A percentile compares a stretch with the other conserved stretches of the same genome.
Conservation (phyloP, 2,113 vertebrate species). For the Chaenocephalus aceratus region DNA sequence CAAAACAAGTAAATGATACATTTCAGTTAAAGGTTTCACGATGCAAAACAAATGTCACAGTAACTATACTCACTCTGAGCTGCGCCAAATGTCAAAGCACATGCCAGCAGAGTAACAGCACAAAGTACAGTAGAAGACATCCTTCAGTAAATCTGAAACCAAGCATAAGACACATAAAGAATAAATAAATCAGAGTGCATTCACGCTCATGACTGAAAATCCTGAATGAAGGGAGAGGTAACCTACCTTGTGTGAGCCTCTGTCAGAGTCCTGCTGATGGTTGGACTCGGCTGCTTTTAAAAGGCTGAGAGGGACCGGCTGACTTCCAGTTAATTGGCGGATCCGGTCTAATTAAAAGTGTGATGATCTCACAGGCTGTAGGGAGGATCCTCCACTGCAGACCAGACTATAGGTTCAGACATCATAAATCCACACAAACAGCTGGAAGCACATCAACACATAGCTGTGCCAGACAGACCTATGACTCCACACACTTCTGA, state of each 20-base stretch:
- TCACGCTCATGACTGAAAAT: background rate
- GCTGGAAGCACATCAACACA: slow-evolving; percentile 75
- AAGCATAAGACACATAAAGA: background rate
- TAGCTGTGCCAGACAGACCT: slow-evolving; percentile 64
- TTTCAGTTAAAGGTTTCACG: background rate
- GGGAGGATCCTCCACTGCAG: slow-evolving; percentile 56
- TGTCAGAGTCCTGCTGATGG: slow-evolving; percentile 16
- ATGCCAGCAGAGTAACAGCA: slow-evolving; percentile 53
- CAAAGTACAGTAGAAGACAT: slow-evolving; percentile 58
- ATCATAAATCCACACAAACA: slow-evolving; percentile 54
- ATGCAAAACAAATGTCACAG: background rate
- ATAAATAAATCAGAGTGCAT: background rate
- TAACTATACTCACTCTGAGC: slow-evolving; percentile 71
- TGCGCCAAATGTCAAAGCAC: slow-evolving; percentile 27
- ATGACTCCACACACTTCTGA: slow-evolving; percentile 59
- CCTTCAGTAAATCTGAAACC: slow-evolving; percentile 36
- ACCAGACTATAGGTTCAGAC: slow-evolving; percentile 62
- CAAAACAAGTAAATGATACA: background rate
- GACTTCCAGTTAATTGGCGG: slow-evolving; percentile 44
- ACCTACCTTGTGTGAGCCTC: slow-evolving; percentile 42
- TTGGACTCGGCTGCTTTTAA: slow-evolving; percentile 57
- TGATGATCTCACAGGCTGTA: slow-evolving; percentile 68
- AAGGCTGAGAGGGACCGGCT: slow-evolving; percentile 14
- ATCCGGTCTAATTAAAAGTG: slow-evolving; percentile 61
- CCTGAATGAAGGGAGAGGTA: background rate